Conservation (phyloP, 2,888 invertebrate species). For the Nysson spinosus region DNA sequence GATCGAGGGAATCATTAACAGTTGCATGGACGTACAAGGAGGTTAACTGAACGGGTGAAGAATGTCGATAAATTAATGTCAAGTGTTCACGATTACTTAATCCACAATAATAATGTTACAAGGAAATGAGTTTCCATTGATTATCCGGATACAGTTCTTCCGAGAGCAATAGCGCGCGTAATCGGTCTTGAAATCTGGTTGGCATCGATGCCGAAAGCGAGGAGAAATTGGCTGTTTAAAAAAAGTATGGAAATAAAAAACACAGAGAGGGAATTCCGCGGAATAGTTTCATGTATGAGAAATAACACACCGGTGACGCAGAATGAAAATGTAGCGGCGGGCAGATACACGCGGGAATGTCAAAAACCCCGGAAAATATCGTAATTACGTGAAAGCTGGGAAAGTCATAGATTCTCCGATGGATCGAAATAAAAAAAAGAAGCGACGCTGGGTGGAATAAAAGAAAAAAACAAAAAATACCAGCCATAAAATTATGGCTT, state of each 20-base stretch:
- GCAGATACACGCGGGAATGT: slow-evolving; percentile 33
- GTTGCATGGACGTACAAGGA: too few species aligned
- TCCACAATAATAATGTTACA: not conserved
- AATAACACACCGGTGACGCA: slow-evolving; percentile 21
- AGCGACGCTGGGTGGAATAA: not conserved
- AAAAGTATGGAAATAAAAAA: slow-evolving; percentile 17
- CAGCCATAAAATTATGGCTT: slow-evolving; percentile 36
- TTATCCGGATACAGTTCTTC: not conserved
- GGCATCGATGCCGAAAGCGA: slow-evolving; percentile 20
- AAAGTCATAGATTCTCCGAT: slow-evolving; percentile 52
- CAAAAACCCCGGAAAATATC: slow-evolving; percentile 54
- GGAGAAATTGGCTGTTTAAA: slow-evolving; percentile 12
- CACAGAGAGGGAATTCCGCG: slow-evolving; percentile 2
- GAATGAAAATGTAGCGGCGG: slow-evolving; percentile 62
- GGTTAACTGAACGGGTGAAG: too few species aligned
- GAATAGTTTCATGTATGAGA: slow-evolving; percentile 4
- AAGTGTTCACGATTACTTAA: too few species aligned
- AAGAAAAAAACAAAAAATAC: slow-evolving; percentile 8
- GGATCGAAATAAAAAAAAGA: slow-evolving; percentile 44
- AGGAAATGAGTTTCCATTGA: not conserved
- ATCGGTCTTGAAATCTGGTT: slow-evolving; percentile 22
- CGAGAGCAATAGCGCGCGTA: not conserved
- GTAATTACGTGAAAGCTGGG: slow-evolving; percentile 52
- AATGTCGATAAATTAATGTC: too few species aligned
- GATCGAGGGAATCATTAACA: too few species aligned